Evolutionary conservation across 2,888 invertebrate species (phyloP), one percentile per base, ranked within the genome.

Genomic region (Apodemia hepburni): DNA sequence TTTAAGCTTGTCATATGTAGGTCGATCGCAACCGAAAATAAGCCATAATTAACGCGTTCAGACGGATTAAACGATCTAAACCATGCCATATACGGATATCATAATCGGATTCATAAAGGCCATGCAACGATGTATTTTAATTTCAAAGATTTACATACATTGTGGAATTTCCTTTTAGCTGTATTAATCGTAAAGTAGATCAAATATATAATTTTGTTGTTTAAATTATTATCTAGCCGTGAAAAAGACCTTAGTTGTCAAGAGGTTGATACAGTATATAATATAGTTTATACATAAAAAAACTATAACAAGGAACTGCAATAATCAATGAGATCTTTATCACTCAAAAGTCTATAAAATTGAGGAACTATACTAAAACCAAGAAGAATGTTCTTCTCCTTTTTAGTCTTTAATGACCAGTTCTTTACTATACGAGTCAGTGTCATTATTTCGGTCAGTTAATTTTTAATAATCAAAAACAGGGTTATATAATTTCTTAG

Each of bases 61-160:
- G 7, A 57, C 57, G 57, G 27, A 29, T 27, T 6, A 27, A 29
- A 57, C 57, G 57, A 27, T 57, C 27, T 29, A 57, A 57, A 8
- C 22, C 57, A 57, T 57, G n/a, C 57, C 57, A 27, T 57, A 27
- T 57, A 57, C 29, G 57, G 57, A 57, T 57, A 57, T 57, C 57
- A 57, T 57, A 57, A 57, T 57, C 15, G 57, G 27, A 57, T 57
- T 57, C 15, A 12, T 57, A 57, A 57, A 57, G 27, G 27, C 27
- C 57, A 54, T 54, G 6, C 12, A 6, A 54, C 12, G 54, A 54
- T 54, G 12, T 51, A 12, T 51, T 22, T 51, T 54, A 47, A 47
- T 47, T 18, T 54, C 27, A 18, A 27, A 57, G 57, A 57, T 57
- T 57, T 29, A 57, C 57, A 22, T 54, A 11, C 11, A 51, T 51